These are phyloP conservation scores for Eufriesea mexicana DNA, from an alignment of 1,140 invertebrate genomes.

Conservation along the genomic window DNA sequence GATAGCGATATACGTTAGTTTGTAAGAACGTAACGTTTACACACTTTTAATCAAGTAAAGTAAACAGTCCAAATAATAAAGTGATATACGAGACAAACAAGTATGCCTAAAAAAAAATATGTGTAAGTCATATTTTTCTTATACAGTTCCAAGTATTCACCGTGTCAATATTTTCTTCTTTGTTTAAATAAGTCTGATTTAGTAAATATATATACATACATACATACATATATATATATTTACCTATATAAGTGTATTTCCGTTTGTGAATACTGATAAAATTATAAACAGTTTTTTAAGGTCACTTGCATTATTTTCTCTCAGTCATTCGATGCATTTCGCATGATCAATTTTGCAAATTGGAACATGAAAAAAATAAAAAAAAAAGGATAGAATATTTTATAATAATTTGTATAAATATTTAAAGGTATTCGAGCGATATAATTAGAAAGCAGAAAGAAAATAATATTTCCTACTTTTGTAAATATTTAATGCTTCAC, in stretches of 20 bases:
- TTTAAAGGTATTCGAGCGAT: background rate
- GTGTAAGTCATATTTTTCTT: background rate
- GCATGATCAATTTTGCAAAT: background rate
- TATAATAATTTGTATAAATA: background rate
- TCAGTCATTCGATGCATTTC: background rate
- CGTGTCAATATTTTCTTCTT: background rate
- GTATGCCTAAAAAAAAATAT: background rate
- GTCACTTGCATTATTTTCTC: constrained; percentile 22
- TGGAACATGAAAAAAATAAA: constrained; percentile 8
- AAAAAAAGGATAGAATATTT: background rate
- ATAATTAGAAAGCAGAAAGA: background rate
- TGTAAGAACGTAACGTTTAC: background rate
- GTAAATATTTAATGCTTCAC: background rate
- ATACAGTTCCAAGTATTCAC: background rate
- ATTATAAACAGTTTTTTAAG: constrained; percentile 10
- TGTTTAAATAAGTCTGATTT: background rate
- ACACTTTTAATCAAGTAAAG: background rate
- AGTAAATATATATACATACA: too few species aligned
- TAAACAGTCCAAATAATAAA: background rate
- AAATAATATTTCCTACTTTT: background rate
- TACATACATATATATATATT: too few species aligned
- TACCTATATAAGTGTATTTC: background rate
- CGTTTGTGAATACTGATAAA: background rate
- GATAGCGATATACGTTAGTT: background rate
- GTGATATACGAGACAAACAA: background rate